Evolutionary conservation across 1,140 invertebrate species (phyloP), one percentile per base, ranked within the genome.

Genomic region (Macrotrachela quadricornifera): DNA sequence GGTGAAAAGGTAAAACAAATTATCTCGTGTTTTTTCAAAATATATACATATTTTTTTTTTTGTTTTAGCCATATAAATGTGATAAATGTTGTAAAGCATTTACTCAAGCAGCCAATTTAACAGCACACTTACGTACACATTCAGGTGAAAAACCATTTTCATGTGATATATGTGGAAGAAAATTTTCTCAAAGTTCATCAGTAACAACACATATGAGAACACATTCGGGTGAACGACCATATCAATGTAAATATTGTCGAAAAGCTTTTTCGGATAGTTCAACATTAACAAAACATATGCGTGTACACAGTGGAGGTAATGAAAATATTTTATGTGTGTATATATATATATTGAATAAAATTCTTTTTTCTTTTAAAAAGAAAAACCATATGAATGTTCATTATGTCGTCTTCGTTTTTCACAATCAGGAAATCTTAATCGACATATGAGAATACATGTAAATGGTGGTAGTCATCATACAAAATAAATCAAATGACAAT

Each of bases 351-450:
- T n/a, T n/a, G n/a, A n/a, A n/a, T n/a, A n/a, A n/a, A n/a, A n/a
- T n/a, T 8, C 2, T 30, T 30, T 4, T 30, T 8, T 30, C 21
- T 30, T 8, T 30, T 30, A 4, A 4, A 2, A 4, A 30, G 69
- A 71, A 55, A 83, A 86, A 62, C 85, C 91, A 55, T 87, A 83
- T 68, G 78, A 81, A 50, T 94, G 90, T 64, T 78, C 83, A 50
- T 75, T 88, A 12, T 94, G 87, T 70, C 73, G 86, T 54, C 74
- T 90, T 40, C 78, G 85, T 61, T 97, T 97, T 68, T 92, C 87
- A 9, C 91, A 97, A 66, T 94, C 87, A 46, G 91, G 92, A 44
- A 97, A 96, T 72, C 76, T 96, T 17, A 96, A 97, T 73, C 78
- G 92, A 62, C 92, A 99, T 69, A 96, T 97, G 91, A 75, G 90